A percentile compares a stretch with the other conserved stretches of the same genome.
Conservation (phyloP, 2,113 vertebrate species). For the Myotis yumanensis region DNA sequence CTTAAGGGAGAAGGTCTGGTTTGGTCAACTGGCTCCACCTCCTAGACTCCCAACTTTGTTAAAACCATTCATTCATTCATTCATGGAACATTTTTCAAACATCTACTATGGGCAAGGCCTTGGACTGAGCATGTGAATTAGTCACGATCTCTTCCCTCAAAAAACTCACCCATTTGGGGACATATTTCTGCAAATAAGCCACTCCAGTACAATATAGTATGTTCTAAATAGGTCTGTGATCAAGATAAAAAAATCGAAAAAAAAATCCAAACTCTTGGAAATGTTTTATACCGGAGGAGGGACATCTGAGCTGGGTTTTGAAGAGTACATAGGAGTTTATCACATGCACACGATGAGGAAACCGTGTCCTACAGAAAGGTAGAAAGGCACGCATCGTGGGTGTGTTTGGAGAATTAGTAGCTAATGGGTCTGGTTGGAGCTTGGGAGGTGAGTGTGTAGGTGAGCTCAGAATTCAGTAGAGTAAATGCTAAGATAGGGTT, state of each 20-base stretch:
- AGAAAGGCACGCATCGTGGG: no score
- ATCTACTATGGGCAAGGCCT: background rate
- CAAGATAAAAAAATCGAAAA: background rate
- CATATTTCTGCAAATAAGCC: background rate
- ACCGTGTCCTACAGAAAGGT: background rate
- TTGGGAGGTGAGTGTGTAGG: background rate
- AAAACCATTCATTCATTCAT: background rate
- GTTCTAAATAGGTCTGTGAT: background rate
- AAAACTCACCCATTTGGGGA: background rate
- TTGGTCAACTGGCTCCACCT: background rate
- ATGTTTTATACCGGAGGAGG: background rate
- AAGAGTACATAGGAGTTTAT: background rate
- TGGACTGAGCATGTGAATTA: background rate
- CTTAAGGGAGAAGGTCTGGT: fast-evolving
- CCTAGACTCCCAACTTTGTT: background rate
- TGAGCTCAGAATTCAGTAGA: background rate
- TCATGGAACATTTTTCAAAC: background rate
- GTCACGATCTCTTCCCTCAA: background rate
- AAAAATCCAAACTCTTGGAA: background rate
- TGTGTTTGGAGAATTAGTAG: background rate
- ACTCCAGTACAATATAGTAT: background rate
- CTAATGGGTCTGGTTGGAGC: background rate
- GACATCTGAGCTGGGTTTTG: background rate
- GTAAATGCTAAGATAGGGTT: background rate
- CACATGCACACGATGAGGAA: background rate